Base-by-base conservation (phyloP, 2,797 vertebrate genomes). In the Schizopygopsis pylzovi region DNA sequence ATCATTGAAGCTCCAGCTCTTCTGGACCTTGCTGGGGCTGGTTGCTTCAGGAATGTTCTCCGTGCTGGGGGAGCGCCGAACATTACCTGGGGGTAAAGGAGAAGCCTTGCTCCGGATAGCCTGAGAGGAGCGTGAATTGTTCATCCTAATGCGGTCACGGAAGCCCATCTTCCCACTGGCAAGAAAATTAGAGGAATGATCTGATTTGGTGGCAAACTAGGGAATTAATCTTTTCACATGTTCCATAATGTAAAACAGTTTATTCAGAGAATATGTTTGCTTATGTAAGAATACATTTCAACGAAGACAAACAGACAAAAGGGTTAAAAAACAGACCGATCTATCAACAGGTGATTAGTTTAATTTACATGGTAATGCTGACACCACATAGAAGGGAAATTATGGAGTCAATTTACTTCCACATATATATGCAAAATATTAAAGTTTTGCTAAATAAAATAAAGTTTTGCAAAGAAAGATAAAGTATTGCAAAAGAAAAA, bases 1-100 rank as follows among this genome's bases (percentile, higher is more conserved):
- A 91, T 99, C 98, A 0, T 99, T 99, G 89, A 99, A 99, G 91
- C 98, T 99, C 98, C 98, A 99, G 92, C 98, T 99, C 90, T 99
- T 99, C 94, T 98, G 98, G 86, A 99, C 98, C 91, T 98, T 99
- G 77, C 95, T 96, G 0, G 98, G 97, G 90, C 97, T 99, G 87
- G 93, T 90, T 79, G 94, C 92, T 84, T 98, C 97, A 0, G 96
- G 92, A 4, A 96, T 61, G 0, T 97, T 97, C 92, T 99, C 98
- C 1, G 95, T 94, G 92, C 96, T 97, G n/a, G 97, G 97, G 2
- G 98, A 97, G 71, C 88, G 92, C 20, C 94, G 94, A 3, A 96
- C 93, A 0, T 94, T 91, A 1, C 94, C 94, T 13, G 96, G 93
- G 0, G 95, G 94, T 91, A 96, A 93, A 0, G 94, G 95, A 0